phyloP scores from a whole-genome alignment of 2,888 invertebrate genomes.

The Melinaea menophilus region DNA sequence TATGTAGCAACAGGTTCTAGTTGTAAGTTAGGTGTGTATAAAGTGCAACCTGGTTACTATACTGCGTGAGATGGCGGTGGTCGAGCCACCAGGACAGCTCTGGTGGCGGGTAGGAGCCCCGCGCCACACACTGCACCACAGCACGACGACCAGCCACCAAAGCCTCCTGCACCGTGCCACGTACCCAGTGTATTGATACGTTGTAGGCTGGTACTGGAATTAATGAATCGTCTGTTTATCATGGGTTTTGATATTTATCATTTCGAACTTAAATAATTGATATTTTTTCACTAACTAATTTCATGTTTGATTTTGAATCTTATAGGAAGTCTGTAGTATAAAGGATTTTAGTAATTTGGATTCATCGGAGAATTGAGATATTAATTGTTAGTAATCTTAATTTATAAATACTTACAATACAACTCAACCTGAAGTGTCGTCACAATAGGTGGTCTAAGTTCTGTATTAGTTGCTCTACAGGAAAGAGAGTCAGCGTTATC shows the following conservation, averaged over 20 bases:
- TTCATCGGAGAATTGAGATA: no score
- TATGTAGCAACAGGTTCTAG: no score
- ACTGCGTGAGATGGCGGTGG: conserved; percentile 64
- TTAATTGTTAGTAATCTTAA: no score
- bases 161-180: conserved; percentile 56
- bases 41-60: conserved; percentile 63
- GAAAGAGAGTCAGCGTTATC: conserved; percentile 83
- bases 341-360: no score
- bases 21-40: no score
- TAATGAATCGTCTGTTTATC: not conserved
- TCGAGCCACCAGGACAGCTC: conserved; percentile 72
- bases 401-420: conserved; percentile 80
- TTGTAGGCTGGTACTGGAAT: conserved; percentile 66
- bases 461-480: conserved; percentile 86
- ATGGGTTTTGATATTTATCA: not conserved
- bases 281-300: no score
- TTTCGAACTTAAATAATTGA: no score
- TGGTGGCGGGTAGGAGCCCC: conserved; percentile 67
- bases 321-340: not conserved
- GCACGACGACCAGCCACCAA: conserved; percentile 57
- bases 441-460: conserved; percentile 82
- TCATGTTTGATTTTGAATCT: not conserved
- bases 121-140: conserved; percentile 63
- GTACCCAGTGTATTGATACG: conserved; percentile 66
- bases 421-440: conserved; percentile 83